These are phyloP conservation scores for Ctenodactylus gundi DNA, from an alignment of 2,113 vertebrate species.

Conservation along the genomic window DNA sequence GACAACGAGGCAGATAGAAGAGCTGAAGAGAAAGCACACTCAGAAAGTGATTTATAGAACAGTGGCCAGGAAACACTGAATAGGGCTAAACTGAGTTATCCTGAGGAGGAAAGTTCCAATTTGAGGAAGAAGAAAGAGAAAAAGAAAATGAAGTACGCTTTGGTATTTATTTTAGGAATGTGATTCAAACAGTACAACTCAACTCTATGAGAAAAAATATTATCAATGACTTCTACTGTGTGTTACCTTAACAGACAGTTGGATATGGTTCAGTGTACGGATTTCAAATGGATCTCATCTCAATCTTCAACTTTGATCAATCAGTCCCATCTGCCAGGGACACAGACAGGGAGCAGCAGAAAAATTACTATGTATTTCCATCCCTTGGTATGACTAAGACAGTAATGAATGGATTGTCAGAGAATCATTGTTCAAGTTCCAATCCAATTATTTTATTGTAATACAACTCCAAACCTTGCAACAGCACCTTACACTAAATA, in stretches of 20 bases:
- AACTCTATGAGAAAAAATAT: neutral
- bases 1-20: neutral
- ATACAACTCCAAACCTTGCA: neutral
- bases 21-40: neutral
- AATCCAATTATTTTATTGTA: neutral
- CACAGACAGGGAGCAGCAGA: neutral
- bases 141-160: neutral
- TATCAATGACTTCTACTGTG: neutral
- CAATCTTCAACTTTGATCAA: neutral
- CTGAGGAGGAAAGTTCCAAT: neutral
- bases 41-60: neutral
- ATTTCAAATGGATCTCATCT: constrained; percentile 5
- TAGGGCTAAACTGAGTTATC: neutral
- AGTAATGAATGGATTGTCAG: neutral
- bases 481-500: neutral
- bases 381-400: neutral
- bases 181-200: neutral
- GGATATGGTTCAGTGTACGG: neutral
- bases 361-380: neutral
- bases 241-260: neutral
- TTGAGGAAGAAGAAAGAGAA: too few relatives aligned
- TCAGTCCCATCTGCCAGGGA: neutral
- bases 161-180: neutral
- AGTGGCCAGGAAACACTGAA: neutral
- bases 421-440: neutral